Percentiles rank a stretch among this genome's conserved stretches.
These are phyloP conservation scores for Sipha maydis DNA, from an alignment of 2,888 invertebrate genomes.

Conservation along the genomic window DNA sequence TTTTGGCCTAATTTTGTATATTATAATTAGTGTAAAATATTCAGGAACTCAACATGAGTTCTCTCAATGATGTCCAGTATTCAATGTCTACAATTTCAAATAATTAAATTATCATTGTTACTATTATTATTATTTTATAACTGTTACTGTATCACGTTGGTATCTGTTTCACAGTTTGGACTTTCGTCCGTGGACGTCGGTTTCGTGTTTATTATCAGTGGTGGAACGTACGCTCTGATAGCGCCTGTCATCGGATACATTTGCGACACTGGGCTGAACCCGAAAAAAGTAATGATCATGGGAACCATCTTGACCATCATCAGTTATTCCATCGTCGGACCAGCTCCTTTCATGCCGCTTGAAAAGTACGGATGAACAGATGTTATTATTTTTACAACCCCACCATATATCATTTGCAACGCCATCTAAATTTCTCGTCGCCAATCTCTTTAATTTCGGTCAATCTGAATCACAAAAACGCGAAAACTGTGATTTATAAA, in stretches of 20 bases:
- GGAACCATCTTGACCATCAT: conserved; percentile 67
- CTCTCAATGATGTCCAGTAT: no score
- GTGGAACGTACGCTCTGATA: conserved; percentile 69
- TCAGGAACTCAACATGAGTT: no score
- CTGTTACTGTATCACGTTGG: no score
- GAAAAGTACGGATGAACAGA: conserved; percentile 6
- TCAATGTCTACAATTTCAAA: no score
- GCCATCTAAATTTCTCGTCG: no score
- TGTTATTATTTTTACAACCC: no score
- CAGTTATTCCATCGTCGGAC: conserved; percentile 69
- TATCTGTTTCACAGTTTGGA: conserved; percentile 66
- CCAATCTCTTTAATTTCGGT: no score
- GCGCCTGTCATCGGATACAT: conserved; percentile 69
- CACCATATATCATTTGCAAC: no score
- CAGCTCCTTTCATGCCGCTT: conserved; percentile 65
- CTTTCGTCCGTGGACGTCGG: conserved; percentile 68
- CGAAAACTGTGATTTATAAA: no score
- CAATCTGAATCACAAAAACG: no score
- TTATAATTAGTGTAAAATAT: no score
- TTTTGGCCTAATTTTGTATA: no score
- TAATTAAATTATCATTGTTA: neutral
- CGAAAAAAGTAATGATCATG: conserved; percentile 67
- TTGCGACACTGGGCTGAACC: conserved; percentile 68
- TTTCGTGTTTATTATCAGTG: conserved; percentile 69
- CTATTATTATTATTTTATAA: neutral